Base-by-base conservation (phyloP, 2,797 vertebrate species). In the Austrolebias charrua region DNA sequence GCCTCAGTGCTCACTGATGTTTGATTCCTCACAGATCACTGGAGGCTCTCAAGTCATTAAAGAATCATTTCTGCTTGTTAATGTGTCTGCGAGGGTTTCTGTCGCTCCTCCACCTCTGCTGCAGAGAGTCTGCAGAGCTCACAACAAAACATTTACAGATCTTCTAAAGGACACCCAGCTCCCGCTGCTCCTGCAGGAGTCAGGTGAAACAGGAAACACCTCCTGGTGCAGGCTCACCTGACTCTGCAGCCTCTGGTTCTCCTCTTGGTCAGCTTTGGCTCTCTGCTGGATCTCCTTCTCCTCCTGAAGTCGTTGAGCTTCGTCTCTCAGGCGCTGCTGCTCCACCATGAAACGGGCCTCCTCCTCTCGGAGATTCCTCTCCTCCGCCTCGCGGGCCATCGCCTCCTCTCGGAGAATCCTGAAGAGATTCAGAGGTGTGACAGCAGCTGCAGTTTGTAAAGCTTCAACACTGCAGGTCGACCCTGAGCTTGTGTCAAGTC, bases 211-310 rank as follows among this genome's bases (percentile, higher is more conserved):
- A 8, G 8, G 9, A 35, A 59, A 51, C 19, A 20, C 18, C 35
- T 16, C 46, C 54, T 19, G n/a, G 15, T 18, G 6, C 19, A 3
- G 19, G 31, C 69, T 42, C n/a, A 96, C 97, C 94, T 96, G 96
- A 91, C 79, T 98, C 91, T 96, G 96, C 59, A 94, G 91, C 76
- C 91, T 86, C 68, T 95, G 93, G 51, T 80, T 91, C 90, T 97
- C 94, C 82, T 98, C 95, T 79, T 88, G 91, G 79, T 96, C 95
- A 0, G 89, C 93, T 35, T 63, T 89, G 2, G 93, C 93, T 78
- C 84, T 92, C 80, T 95, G 92, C 75, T 93, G 84, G 1, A 90
- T 94, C 79, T 95, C 95, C 38, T 86, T 89, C 75, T 95, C 93
- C 58, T 93, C 91, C 53, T 88, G 63, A 49, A 79, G 79, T 61